Conservation (phyloP, 2,113 vertebrate genomes). For the Lycocorax pyrrhopterus region DNA sequence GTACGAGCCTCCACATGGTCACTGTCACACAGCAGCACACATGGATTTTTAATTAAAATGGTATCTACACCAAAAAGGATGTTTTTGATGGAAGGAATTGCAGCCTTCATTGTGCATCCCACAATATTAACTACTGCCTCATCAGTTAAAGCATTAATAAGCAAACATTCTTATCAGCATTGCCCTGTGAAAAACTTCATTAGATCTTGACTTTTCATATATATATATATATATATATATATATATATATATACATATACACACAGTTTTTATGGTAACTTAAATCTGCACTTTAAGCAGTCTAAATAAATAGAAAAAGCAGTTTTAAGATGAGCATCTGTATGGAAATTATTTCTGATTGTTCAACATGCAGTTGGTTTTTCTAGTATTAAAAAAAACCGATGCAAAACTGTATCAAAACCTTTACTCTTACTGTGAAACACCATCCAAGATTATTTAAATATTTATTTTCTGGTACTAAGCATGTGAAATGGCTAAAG, state of each 20-base stretch:
- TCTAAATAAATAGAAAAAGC: neutral
- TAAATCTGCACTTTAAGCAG: neutral
- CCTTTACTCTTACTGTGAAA: neutral
- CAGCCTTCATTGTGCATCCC: neutral
- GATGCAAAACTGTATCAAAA: neutral
- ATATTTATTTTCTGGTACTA: neutral
- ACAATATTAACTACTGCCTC: neutral
- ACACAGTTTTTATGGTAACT: neutral
- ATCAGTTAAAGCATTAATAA: neutral
- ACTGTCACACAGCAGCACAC: neutral
- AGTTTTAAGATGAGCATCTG: neutral
- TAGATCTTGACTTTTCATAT: neutral
- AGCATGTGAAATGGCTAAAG: neutral
- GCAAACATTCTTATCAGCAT: neutral
- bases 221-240: too few relatives aligned
- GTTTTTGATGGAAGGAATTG: neutral
- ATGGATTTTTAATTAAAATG: neutral
- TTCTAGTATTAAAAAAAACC: neutral
- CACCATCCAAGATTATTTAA: neutral
- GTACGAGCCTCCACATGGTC: neutral
- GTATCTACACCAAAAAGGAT: neutral
- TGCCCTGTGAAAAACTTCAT: neutral
- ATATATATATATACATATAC: too few relatives aligned
- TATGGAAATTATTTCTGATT: neutral
- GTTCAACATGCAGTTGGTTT: neutral